Evolutionary conservation across 2,113 vertebrate species (phyloP), one percentile per base, ranked within the genome.

Genomic region (Syngnathus scovelli): DNA sequence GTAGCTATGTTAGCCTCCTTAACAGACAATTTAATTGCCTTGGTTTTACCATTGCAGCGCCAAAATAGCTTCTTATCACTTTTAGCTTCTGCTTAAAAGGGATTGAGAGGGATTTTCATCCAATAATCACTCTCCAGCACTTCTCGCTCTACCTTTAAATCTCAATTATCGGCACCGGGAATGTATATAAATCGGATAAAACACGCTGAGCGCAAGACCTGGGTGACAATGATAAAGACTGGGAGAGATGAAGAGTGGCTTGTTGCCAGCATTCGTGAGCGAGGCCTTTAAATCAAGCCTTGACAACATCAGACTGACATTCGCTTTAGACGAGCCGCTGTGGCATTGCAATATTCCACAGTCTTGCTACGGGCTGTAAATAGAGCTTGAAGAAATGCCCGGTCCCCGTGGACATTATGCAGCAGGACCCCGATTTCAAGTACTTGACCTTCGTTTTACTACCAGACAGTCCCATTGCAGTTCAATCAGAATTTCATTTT

Each of bases 181-280:
- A 84, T 86, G 79, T 72, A 77, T 66, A 72, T 79, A 77, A 82
- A 64, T 69, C 55, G 69, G 74, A 79, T 80, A 74, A 84, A 83
- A 79, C 70, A 60, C 27, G 27, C 27, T 3, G 27, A 33, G 27
- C 27, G 3, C 69, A 68, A 61, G 70, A 83, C 78, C 77, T 63
- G 78, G 76, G 84, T 64, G 70, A 64, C 10, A 65, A 67, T 72
- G 77, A 76, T 76, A 69, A 66, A 74, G 66, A 61, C 61, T 49
- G 60, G 60, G 48, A 44, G 59, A 55, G 64, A 48, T 15, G 66
- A 67, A 66, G 82, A 71, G 55, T 67, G 76, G 77, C 70, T 69
- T 18, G n/a, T 62, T 76, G 75, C 80, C 84, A 79, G 68, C n/a
- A 66, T 51, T 83, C 4, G 12, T 68, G 61, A 65, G 71, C 61